Base-by-base conservation (phyloP, 64 coral and sea anemone species). In the Stichodactyla mertensii region DNA sequence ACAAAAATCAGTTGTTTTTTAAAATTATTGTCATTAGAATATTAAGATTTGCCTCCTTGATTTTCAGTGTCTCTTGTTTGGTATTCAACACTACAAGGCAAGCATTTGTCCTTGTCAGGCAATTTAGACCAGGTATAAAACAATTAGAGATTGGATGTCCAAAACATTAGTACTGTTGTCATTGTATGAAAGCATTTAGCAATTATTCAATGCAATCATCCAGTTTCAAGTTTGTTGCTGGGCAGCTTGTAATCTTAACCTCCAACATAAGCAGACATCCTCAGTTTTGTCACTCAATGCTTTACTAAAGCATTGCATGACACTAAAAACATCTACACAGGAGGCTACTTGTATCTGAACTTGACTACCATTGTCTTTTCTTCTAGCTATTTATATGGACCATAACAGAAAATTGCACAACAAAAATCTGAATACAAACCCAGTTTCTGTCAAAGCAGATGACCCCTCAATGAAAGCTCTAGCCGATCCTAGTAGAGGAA, bases 71-170 rank as follows among this genome's bases (percentile, higher is more conserved):
- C 12, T 83, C 20, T 13, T 57, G 89, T 20, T 57, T 94, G 66
- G 53, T 98, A 20, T 94, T 92, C 61, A 98, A 94, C 52, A 98
- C 92, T 4, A 98, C 95, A 79, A 94, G 89, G 36, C 88, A 94
- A 14, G 85, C 95, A 12, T 98, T 98, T 69, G 60, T 94, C 28
- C 77, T 98, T 12, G 95, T 98, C 14, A 98, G 92, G 31, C 95
- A 98, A 53, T 98, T 98, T 90, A 84, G 95, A 61, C 95, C 95
- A 89, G 92, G 92, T 93, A 88, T 45, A 45, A 45, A 45, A 45
- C 36, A 45, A 45, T 45, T 45, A 45, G 36, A 45, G 36, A 45
- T 45, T 45, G 36, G 84, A 31, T 18, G 45, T 16, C 16, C 24
- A 87, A 78, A 54, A 51, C 51, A 10, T 54, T 71, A 58, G 56